A percentile compares a stretch with the other conserved stretches of the same genome.
Evolutionary conservation across 2,888 invertebrate genomes (phyloP).

Genomic region (Escarpia spicata): DNA sequence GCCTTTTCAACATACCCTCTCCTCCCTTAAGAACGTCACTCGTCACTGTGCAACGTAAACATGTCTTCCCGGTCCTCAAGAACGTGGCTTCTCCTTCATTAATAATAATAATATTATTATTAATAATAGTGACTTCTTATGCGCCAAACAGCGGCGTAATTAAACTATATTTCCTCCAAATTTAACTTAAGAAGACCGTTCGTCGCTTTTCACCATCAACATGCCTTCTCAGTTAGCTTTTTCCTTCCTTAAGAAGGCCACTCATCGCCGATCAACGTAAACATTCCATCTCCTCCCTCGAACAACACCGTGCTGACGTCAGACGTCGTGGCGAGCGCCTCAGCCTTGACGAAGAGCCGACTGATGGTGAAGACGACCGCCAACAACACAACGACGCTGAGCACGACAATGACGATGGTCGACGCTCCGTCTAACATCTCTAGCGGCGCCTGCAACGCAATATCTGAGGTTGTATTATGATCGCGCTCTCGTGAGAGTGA

Average conservation of each 20-base stretch:
- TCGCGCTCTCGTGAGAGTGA: not conserved
- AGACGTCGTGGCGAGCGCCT: not conserved
- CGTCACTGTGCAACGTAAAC: too few relatives aligned
- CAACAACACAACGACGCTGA: not conserved
- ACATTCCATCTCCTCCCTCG: not conserved
- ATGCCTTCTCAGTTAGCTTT: not conserved
- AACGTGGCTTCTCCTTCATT: too few relatives aligned
- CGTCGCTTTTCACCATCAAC: not conserved
- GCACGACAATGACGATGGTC: not conserved
- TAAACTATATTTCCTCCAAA: not conserved
- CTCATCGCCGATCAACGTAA: not conserved
- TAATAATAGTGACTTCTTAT: too few relatives aligned
- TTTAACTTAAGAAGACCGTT: not conserved
- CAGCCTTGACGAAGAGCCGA: not conserved
- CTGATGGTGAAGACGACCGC: slow-evolving; percentile 11
- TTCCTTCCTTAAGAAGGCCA: not conserved
- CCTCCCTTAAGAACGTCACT: too few relatives aligned
- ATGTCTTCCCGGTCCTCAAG: too few relatives aligned
- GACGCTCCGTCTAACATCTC: not conserved
- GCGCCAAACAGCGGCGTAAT: not conserved
- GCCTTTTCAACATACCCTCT: too few relatives aligned
- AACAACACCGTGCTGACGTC: not conserved
- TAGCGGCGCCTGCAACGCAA: not conserved
- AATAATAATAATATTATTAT: too few relatives aligned
- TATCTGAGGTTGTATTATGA: not conserved